Base-by-base conservation (phyloP, 2,113 vertebrate species). In the Ellobius talpinus region DNA sequence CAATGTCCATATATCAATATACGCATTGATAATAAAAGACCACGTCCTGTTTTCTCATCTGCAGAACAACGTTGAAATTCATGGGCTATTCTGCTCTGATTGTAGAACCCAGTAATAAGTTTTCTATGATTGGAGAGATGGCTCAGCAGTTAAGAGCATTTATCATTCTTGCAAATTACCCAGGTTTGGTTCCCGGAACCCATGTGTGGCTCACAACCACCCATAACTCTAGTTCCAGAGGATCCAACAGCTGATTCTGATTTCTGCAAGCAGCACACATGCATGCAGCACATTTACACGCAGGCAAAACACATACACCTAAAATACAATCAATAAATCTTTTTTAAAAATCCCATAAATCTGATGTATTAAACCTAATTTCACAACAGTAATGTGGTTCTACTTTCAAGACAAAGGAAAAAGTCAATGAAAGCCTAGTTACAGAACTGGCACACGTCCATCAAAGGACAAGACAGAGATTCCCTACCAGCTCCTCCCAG, bases 381-480 rank as follows among this genome's bases (percentile, higher is more conserved):
- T 98, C 94, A 97, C 87, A 90, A 39, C 31, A 97, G 87, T 85
- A 93, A 89, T 72, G 61, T 86, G 93, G 74, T n/a, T 90, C 50
- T 42, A 93, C 2, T 1, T 76, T 79, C 68, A 96, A 96, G 93
- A 26, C 36, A 89, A 73, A 23, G 87, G 79, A 26, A 95, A 88
- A 23, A 19, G 74, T 61, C 58, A 89, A 93, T 12, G 74, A 84
- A 87, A 94, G 55, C n/a, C 82, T 89, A 77, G 16, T 86, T 79
- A 76, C 42, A 81, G 72, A 90, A 91, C 39, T 58, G 79, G 95
- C 47, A 92, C 91, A 58, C 72, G 93, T 66, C 66, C 23, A 89
- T 76, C 73, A 93, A 73, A 85, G 89, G 81, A 87, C 26, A 94
- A 95, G 66, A 36, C 24, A 45, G 70, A 85, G 70, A n/a, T n/a